Evolutionary conservation across 1,140 invertebrate genomes (phyloP).

Genomic region (Macrosteles quadrilineatus): DNA sequence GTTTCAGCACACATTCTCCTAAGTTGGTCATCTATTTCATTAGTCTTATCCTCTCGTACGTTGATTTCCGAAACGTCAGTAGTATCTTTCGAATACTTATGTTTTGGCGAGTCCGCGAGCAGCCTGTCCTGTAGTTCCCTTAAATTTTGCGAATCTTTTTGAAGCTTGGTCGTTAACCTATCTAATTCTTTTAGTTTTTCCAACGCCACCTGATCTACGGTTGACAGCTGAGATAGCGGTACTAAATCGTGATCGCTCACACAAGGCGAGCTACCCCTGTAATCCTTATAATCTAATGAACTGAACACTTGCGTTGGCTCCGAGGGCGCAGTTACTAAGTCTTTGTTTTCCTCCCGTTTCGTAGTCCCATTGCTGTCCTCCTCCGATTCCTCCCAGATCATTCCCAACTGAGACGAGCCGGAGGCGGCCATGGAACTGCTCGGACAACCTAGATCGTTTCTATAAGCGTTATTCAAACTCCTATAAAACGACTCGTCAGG

Average conservation of each 20-base stretch:
- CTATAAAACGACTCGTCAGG: slow-evolving; percentile 87
- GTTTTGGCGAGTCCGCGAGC: slow-evolving; percentile 56
- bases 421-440: slow-evolving; percentile 53
- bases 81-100: slow-evolving; percentile 53
- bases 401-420: slow-evolving; percentile 67
- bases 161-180: slow-evolving; percentile 70
- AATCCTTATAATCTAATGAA: slow-evolving; percentile 76
- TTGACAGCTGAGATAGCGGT: slow-evolving; percentile 70
- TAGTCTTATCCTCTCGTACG: slow-evolving; percentile 63
- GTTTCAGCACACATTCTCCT: slow-evolving; percentile 66
- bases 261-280: slow-evolving; percentile 69
- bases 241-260: slow-evolving; percentile 77
- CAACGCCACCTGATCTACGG: slow-evolving; percentile 72
- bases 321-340: slow-evolving; percentile 48
- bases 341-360: slow-evolving; percentile 46
- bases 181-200: slow-evolving; percentile 78
- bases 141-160: slow-evolving; percentile 75
- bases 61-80: slow-evolving; percentile 49
- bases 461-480: slow-evolving; percentile 83
- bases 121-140: slow-evolving; percentile 71
- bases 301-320: slow-evolving; percentile 70
- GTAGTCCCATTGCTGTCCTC: slow-evolving; percentile 53
- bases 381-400: slow-evolving; percentile 75
- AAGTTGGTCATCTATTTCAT: slow-evolving; percentile 68
- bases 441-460: slow-evolving; percentile 70